These are phyloP conservation scores for Campylomormyrus numenius DNA, from an alignment of 2,113 vertebrate species.

Conservation along the genomic window DNA sequence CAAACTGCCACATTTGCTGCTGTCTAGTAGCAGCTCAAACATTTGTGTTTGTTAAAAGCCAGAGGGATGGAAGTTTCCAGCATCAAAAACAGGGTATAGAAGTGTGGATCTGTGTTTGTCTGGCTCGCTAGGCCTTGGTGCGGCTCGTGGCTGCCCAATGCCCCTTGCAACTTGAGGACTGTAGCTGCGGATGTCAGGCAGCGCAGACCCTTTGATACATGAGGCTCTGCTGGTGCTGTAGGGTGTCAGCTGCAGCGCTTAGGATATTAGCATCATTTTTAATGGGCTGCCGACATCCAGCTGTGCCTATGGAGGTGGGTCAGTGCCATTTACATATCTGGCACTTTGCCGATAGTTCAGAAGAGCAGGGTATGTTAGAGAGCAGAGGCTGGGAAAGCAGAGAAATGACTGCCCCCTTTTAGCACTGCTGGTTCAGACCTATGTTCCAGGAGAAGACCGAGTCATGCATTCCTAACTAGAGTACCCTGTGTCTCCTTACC, in stretches of 20 bases:
- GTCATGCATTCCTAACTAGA: not conserved
- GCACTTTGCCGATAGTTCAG: not conserved
- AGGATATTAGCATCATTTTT: slow-evolving; percentile 4
- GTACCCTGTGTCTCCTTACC: not conserved
- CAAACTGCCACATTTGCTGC: not conserved
- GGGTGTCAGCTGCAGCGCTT: not conserved
- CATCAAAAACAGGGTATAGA: not conserved
- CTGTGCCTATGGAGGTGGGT: not conserved
- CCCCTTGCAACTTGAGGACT: not conserved
- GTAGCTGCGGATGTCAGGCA: not conserved
- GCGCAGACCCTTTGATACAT: not conserved
- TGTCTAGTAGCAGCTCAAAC: not conserved
- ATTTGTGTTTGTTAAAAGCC: not conserved
- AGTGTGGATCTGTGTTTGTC: not conserved
- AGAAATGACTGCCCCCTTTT: not conserved
- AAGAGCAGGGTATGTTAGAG: not conserved
- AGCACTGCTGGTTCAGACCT: not conserved
- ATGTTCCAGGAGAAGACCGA: not conserved
- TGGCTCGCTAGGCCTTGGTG: not conserved
- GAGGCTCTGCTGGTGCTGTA: not conserved
- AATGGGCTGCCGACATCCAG: not conserved
- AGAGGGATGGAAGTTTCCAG: not conserved
- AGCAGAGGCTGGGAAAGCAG: not conserved
- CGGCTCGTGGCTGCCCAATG: not conserved
- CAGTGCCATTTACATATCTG: not conserved